Conservation (phyloP, 2,113 vertebrate genomes). For the Ochotona curzoniae region DNA sequence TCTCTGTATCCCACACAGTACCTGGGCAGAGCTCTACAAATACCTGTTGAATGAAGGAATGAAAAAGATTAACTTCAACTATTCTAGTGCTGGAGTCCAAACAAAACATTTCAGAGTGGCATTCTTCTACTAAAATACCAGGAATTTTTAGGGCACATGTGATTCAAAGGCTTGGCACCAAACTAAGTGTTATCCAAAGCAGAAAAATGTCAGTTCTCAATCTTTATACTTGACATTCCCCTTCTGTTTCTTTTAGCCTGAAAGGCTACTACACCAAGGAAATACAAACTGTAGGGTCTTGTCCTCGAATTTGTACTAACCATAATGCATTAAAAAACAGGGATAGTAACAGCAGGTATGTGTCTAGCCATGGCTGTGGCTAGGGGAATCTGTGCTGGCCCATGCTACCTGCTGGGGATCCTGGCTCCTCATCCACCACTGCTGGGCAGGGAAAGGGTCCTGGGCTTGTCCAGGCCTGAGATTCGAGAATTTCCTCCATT, state of each 20-base stretch:
- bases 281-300: conserved; percentile 22
- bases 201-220: conserved; percentile 17
- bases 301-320: background rate
- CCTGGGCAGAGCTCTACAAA: conserved; percentile 67
- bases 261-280: background rate
- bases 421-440: too few species aligned
- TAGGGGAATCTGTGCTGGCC: too few species aligned
- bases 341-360: background rate
- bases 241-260: conserved; percentile 5
- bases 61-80: conserved; percentile 58
- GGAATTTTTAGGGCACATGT: background rate
- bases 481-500: too few species aligned
- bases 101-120: conserved; percentile 11
- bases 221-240: conserved; percentile 35
- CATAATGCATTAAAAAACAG: conserved; percentile 22
- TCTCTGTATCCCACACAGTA: conserved; percentile 28
- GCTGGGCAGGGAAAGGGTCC: too few species aligned
- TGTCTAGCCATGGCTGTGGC: too few species aligned
- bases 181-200: conserved; percentile 2
- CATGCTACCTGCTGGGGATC: too few species aligned
- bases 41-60: conserved; percentile 54
- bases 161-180: conserved; percentile 50
- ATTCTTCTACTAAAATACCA: background rate
- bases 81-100: background rate
- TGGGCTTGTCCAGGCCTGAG: too few species aligned